These are phyloP conservation scores for Perognathus longimembris DNA, from an alignment of 2,113 vertebrate genomes.

Conservation along the genomic window DNA sequence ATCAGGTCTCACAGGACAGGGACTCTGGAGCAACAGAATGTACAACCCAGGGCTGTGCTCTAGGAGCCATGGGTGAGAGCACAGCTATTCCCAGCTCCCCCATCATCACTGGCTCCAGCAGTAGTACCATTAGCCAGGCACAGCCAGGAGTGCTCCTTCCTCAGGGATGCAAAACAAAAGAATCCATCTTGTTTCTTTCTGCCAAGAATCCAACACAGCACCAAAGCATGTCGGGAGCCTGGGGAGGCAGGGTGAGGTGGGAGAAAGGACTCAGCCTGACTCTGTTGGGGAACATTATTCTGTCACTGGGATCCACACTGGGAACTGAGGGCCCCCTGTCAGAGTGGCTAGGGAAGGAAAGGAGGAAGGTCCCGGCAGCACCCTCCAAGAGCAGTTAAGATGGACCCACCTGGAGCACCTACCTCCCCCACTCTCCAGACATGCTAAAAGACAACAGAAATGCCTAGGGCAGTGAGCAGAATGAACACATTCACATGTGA, in stretches of 20 bases:
- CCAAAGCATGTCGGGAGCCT: background rate
- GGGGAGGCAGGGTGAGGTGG: background rate
- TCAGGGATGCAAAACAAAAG: background rate
- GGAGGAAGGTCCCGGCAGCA: background rate
- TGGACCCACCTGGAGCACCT: background rate
- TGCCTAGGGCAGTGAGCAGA: background rate
- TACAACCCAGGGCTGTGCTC: background rate
- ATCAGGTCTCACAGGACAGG: background rate
- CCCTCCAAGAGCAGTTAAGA: rapidly evolving
- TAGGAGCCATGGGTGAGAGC: background rate
- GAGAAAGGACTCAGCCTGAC: background rate
- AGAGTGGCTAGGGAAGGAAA: no score
- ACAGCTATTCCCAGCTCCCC: background rate
- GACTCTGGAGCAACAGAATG: background rate
- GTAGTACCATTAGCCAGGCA: background rate
- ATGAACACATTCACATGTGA: background rate
- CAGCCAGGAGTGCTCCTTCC: background rate
- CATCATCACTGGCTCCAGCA: background rate
- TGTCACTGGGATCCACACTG: background rate
- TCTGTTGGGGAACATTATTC: background rate
- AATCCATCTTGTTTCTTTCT: background rate
- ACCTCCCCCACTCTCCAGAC: background rate
- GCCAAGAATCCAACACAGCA: background rate
- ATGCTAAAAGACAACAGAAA: background rate
- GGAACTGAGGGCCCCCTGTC: background rate